Evolutionary conservation across 2,113 vertebrate genomes (phyloP).

Genomic region (Neotragus pygmaeus): DNA sequence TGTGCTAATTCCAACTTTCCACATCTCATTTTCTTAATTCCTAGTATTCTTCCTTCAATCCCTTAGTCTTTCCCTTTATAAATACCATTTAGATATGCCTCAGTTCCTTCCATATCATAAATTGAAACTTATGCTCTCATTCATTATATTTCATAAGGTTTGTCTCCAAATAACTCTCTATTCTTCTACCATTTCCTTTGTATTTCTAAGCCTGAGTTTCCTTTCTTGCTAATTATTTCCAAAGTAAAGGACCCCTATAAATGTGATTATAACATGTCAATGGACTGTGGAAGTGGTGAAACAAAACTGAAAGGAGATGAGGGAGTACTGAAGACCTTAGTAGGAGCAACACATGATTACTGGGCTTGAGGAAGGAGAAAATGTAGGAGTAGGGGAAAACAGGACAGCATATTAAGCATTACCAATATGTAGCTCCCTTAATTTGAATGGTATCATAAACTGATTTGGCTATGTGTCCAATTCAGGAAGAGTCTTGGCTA

Average conservation of each 20-base stretch:
- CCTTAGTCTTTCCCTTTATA: background rate
- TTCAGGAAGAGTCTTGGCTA: background rate
- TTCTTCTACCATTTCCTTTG: background rate
- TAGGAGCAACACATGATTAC: background rate
- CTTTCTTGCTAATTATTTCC: background rate
- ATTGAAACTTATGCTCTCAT: background rate
- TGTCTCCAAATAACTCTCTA: background rate
- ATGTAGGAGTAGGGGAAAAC: background rate
- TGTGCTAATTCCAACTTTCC: background rate
- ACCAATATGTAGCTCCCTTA: background rate
- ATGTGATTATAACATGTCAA: background rate
- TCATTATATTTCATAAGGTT: background rate
- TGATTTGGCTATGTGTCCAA: background rate
- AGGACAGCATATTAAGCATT: background rate
- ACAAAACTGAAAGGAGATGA: background rate
- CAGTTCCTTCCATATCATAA: background rate
- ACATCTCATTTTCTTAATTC: background rate
- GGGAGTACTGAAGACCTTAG: background rate
- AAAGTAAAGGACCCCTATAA: background rate
- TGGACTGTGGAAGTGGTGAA: background rate
- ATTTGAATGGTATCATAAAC: background rate
- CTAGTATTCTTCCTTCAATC: background rate
- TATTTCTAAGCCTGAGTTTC: background rate
- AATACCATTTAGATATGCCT: background rate
- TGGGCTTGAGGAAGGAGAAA: background rate